Base-by-base conservation (phyloP, 2,888 invertebrate genomes). In the Chorisops tibialis region DNA sequence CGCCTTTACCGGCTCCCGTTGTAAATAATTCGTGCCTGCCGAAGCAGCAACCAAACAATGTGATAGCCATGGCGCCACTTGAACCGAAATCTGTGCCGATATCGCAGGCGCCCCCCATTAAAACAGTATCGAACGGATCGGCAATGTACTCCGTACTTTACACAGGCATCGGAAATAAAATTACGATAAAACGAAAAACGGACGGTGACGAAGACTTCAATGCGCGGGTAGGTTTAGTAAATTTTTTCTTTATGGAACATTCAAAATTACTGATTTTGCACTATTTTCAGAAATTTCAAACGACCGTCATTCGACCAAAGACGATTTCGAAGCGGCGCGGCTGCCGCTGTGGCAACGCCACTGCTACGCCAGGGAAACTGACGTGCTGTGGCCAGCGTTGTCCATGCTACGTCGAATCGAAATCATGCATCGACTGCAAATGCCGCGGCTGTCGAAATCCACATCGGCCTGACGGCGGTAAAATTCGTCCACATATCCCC, bases 371-470 rank as follows among this genome's bases (percentile, higher is more conserved):
- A 0, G 93, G 93, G 4, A 93, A 92, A 75, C 78, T 94, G 45
- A 95, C 95, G 0, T 96, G 96, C 73, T 93, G 95, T 72, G 95
- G 95, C 0, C 94, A 94, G 74, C 81, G 96, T 65, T 96, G 96
- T 79, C 93, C 94, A 0, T 96, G 96, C 78, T 96, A 96, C 77
- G 92, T 93, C 4, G 91, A 91, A 67, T 89, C 91, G 68, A 91
- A 91, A 75, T 89, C 92, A 0, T 96, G 96, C 74, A 82, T 88
- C 5, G 91, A 91, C 70, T 96, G 96, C 79, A 88, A 90, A 75
- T 96, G 96, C 79, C 85, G 91, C 73, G 95, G 95, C 1, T 96
- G 96, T 75, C 82, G 94, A 70, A 96, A 96, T 81, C 95, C 96
- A 2, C 91, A 93, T 72, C 83, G 87, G 67, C 85, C 89, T 54